Base-by-base conservation (phyloP, 2,113 vertebrate genomes). In the Elachura formosa region DNA sequence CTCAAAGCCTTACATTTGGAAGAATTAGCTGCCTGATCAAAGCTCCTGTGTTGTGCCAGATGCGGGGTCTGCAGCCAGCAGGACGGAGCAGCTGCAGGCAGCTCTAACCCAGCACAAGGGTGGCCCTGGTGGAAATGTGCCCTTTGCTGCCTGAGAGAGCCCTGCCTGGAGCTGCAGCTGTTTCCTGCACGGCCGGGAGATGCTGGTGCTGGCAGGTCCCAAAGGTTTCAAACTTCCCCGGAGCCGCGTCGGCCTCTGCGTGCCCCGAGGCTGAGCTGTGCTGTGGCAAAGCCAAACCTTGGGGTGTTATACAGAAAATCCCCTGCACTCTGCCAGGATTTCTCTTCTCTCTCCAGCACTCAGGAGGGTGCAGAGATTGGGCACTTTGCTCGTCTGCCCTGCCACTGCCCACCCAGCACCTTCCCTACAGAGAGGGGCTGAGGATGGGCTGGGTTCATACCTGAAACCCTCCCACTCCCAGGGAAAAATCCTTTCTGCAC, bases 61-160 rank as follows among this genome's bases (percentile, higher is more conserved):
- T 0, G 1, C 0, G 0, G 31, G 67, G 56, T 3, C 55, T 48
- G 61, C 2, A 3, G 54, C 20, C 5, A 36, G 51, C 1, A 0
- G 0, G 3, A 5, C 1, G 0, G 2, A 77, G 68, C 61, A 14
- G 43, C 79, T 46, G 43, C 56, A 59, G 89, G 91, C 31, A 59
- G 52, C 61, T 1, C 38, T 2, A 4, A 6, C 31, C 54, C 85
- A 52, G 45, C 75, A 3, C 13, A 0, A 28, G 52, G 25, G 75
- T 2, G 24, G 55, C 87, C 6, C 1, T 2, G 1, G 33, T 46
- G 76, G 67, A 36, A 29, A 34, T 0, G 56, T 8, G 52, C 49
- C 4, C 0, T 45, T 45, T 29, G 54, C 28, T 46, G 86, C 34
- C 67, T 4, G 3, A 25, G 69, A 40, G 38, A 55, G 74, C 40